Evolutionary conservation across 2,888 invertebrate species (phyloP), one percentile per base, ranked within the genome.

Genomic region (Dryocosmus kuriphilus): DNA sequence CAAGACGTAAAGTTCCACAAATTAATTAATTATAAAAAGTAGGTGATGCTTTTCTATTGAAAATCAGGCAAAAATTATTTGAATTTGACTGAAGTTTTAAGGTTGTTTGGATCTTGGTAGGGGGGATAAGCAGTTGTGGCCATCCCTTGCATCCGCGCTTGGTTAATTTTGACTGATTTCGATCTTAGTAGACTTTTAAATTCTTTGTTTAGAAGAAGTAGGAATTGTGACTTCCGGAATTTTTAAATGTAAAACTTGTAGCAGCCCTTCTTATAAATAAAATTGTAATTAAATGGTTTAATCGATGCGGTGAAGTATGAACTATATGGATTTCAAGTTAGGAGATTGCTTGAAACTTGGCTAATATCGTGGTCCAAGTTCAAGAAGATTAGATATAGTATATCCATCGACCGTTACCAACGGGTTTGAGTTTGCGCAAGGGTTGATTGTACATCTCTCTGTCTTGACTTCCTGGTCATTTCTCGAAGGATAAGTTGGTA

Each of bases 401-500:
- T 11, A 71, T 71, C 38, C n/a, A 51, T 51, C 71, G 30, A 71
- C 71, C 71, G 27, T 71, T 71, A 71, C 71, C 71, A 51, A 71
- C 71, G 46, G 51, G 46, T 51, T 46, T 11, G 46, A 71, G 71
- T 71, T 41, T 71, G 71, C 71, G 71, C 71, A 71, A 51, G 1
- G 27, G 46, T 71, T 46, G 16, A 71, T 71, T 19, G 51, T 71
- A 71, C 22, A 30, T 46, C 19, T 22, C 22, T 16, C 41, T 16
- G 41, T 16, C 16, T 41, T 16, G 41, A 16, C 24, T 27, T 35
- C 27, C 38, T 67, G 41, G 77, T 79, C 79, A 74, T 65, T 14
- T 75, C 82, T 83, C 80, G 60, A 83, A 80, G 79, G 81, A 81
- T 83, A 82, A 83, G 80, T 80, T 78, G 82, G 79, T 81, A 84